A percentile compares a stretch with the other conserved stretches of the same genome.
Conservation (phyloP, 1,140 invertebrate genomes). For the Calephelis virginiensis region DNA sequence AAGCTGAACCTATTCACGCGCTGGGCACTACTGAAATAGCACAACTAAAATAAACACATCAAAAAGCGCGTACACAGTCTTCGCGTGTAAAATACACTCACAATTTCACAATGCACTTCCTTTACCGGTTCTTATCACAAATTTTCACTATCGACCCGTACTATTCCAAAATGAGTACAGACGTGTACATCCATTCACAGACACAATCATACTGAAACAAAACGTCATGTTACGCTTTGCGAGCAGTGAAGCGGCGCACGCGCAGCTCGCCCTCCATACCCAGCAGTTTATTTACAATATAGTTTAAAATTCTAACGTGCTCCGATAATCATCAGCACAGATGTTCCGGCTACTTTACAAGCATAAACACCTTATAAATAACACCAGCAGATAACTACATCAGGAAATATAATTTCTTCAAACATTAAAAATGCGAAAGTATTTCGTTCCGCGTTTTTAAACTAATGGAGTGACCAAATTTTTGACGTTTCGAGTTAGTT, state of each 20-base stretch:
- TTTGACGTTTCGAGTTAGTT: not conserved
- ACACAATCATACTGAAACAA: constrained; percentile 55
- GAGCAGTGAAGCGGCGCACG: constrained; percentile 52
- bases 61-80: constrained; percentile 27
- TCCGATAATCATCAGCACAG: constrained; percentile 61
- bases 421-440: not conserved
- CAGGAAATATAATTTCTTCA: constrained; percentile 1
- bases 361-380: constrained; percentile 19
- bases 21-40: constrained; percentile 64
- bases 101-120: constrained; percentile 13
- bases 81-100: constrained; percentile 19
- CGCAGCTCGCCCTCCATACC: constrained; percentile 44
- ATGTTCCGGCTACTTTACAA: constrained; percentile 35
- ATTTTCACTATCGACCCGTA: constrained; percentile 37
- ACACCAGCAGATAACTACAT: constrained; percentile 11
- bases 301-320: constrained; percentile 66
- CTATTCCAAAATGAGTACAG: constrained; percentile 29
- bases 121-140: constrained; percentile 25
- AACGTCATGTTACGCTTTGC: constrained; percentile 23
- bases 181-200: constrained; percentile 61
- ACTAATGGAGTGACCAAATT: not conserved
- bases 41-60: constrained; percentile 61
- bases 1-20: constrained; percentile 38
- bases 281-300: constrained; percentile 67
- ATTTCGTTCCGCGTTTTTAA: not conserved